Base-by-base conservation (phyloP, 2,797 vertebrate genomes). In the Vireo griseus region DNA sequence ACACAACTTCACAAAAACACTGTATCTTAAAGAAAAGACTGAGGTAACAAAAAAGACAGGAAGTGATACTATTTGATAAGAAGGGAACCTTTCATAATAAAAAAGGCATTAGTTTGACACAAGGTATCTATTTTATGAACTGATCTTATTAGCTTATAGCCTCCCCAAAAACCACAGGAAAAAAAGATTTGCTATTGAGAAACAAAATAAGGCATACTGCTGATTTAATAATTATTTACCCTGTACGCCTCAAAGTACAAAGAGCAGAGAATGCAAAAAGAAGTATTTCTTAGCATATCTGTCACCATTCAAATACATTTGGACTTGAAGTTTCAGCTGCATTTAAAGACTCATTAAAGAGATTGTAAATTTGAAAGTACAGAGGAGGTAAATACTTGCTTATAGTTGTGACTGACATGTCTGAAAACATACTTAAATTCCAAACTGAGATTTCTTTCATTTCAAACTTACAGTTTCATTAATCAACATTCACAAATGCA, bases 161-260 rank as follows among this genome's bases (percentile, higher is more conserved):
- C 6, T 69, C 15, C 11, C 6, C 1, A 1, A 37, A 62, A 79
- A 10, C 3, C 37, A 33, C 0, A 1, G 6, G 16, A 44, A 86
- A 80, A 1, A 10, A 21, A 22, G 4, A 50, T 68, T 47, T 54
- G 13, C 63, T 71, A 57, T 7, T 51, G 62, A 52, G 24, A 79
- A 50, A 39, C 20, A 80, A 89, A 94, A 17, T 35, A 73, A 59
- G 1, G 1, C 24, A 71, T 26, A 42, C 5, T 16, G 20, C n/a
- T 61, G 19, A 57, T 88, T 81, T 48, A 75, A 16, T 22, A 59
- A 80, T 59, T 67, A 73, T 50, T 83, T 57, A 73, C 20, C 19
- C 10, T 44, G 29, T 13, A 29, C 24, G 33, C n/a, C 77, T 86
- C 52, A 12, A 83, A 72, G 20, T 65, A 82, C 29, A 77, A 86